Conservation (phyloP, 2,113 vertebrate genomes). For the Euleptes europaea region DNA sequence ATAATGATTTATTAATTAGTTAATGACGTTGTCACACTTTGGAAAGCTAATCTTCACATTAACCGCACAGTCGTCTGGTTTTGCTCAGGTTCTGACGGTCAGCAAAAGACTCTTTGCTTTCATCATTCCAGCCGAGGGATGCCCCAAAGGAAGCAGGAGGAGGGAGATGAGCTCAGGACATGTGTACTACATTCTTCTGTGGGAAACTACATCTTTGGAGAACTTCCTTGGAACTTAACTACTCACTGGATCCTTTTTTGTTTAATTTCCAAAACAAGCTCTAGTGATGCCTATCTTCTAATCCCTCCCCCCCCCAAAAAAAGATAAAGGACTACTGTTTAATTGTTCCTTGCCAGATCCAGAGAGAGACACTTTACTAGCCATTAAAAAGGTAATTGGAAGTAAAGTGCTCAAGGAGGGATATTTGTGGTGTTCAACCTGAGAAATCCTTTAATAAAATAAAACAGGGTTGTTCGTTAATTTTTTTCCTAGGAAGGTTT, state of each 20-base stretch:
- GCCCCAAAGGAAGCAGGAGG: slow-evolving; percentile 39
- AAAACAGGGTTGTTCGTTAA: not conserved
- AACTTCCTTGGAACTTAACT: slow-evolving; percentile 26
- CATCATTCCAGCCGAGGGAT: slow-evolving; percentile 46
- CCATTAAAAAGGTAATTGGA: not conserved
- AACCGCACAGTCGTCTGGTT: slow-evolving; percentile 23
- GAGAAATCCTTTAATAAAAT: slow-evolving; percentile 10
- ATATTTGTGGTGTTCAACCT: not conserved
- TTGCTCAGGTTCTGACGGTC: slow-evolving; percentile 45
- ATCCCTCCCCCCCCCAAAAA: too few relatives aligned
- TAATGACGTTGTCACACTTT: slow-evolving; percentile 45
- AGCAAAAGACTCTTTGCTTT: slow-evolving; percentile 52
- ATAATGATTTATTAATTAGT: slow-evolving; percentile 58
- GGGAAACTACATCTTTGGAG: slow-evolving; percentile 26
- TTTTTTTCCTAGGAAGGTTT: not conserved
- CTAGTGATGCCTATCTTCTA: not conserved
- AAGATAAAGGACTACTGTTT: slow-evolving; percentile 16
- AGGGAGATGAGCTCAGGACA: slow-evolving; percentile 47
- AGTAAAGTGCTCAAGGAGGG: not conserved
- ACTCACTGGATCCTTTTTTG: slow-evolving; percentile 16
- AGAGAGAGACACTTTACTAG: slow-evolving; percentile 24
- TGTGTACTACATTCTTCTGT: not conserved
- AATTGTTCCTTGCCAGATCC: slow-evolving; percentile 2
- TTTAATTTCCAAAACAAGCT: slow-evolving; percentile 47
- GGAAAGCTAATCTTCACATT: slow-evolving; percentile 35